Evolutionary conservation across 1,140 invertebrate species (phyloP), one percentile per base, ranked within the genome.

Genomic region (Ptiloglossa arizonensis): DNA sequence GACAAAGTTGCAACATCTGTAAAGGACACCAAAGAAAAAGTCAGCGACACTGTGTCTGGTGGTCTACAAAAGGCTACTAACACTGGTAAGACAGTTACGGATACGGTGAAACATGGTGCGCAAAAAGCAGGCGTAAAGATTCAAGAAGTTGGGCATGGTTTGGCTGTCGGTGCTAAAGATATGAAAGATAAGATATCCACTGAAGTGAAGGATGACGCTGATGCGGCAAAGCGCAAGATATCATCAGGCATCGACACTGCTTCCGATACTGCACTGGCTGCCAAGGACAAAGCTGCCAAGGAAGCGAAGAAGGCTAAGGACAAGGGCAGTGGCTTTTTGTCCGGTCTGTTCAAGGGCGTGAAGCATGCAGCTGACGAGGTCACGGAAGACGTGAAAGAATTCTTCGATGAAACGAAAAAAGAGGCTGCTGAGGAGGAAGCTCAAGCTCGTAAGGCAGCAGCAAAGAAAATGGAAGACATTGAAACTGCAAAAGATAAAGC

Each of bases 221-320:
- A 63, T 15, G 15, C 22, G 1, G 62, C 41, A 0, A 81, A 83
- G 27, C 78, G 71, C 0, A 79, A 86, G 32, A 22, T 83, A 13
- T 17, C 57, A 6, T 11, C 81, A 5, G 59, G 57, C 0, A 57
- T 68, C 8, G 64, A 66, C 1, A n/a, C 79, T 13, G 52, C 22
- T n/a, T 74, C 32, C 2, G 86, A 86, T 2, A 27, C n/a, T 24
- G 59, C 77, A 0, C 24, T 70, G 0, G 32, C 48, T 4, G 57
- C 77, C 1, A 80, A 82, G 9, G 80, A 81, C 2, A 85, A 87
- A 56, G 64, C 63, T 0, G 15, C 60, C 0, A 86, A 72, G 44
- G 85, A 77, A 57, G 71, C 76, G 5, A 85, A 87, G 19, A 86
- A 89, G 46, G 72, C 75, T 4, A 87, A 85, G 17, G 83, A 85